Base-by-base conservation (phyloP, 2,113 vertebrate genomes). In the Sander lucioperca region DNA sequence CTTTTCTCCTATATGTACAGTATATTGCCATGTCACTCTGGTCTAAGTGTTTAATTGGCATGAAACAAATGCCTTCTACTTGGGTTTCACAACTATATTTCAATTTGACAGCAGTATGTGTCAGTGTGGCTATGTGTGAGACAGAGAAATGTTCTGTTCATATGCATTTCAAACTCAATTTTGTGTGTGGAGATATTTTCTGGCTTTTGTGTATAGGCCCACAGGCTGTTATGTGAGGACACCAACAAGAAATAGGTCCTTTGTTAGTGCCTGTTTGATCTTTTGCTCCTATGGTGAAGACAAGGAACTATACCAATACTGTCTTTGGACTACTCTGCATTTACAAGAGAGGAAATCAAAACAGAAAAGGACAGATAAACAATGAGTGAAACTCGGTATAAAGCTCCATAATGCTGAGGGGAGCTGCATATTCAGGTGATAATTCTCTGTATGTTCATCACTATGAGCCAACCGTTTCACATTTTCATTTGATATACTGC, bases 31-130 rank as follows among this genome's bases (percentile, higher is more conserved):
- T 80, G 18, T 80, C 56, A 13, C 57, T 48, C 14, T 61, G 53
- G 11, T 25, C 1, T 51, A 33, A 68, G 53, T 56, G 65, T 82
- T 67, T 76, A 76, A 80, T 53, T 66, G 57, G 67, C 56, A 63
- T 59, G 63, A 79, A 80, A 72, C 54, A 71, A 82, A 67, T 6
- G 5, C 74, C 65, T 48, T 53, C 73, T 27, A 47, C 84, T 77
- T 0, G 47, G 58, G 64, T 86, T 83, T 86, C 73, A 77, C 39
- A 36, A 4, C 74, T 67, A 74, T 84, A 36, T 54, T 73, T 83
- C 57, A 86, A 0, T 71, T 45, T 82, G 75, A 82, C 75, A 79
- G 45, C 33, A 45, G 21, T 43, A 2, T 69, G 16, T 56, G 2
- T 50, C 18, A 33, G 27, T 59, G 2, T 47, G 21, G 21, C 16